A percentile compares a stretch with the other conserved stretches of the same genome.
Evolutionary conservation across 2,113 vertebrate genomes (phyloP).

Genomic region (Heterotilapia buettikoferi): DNA sequence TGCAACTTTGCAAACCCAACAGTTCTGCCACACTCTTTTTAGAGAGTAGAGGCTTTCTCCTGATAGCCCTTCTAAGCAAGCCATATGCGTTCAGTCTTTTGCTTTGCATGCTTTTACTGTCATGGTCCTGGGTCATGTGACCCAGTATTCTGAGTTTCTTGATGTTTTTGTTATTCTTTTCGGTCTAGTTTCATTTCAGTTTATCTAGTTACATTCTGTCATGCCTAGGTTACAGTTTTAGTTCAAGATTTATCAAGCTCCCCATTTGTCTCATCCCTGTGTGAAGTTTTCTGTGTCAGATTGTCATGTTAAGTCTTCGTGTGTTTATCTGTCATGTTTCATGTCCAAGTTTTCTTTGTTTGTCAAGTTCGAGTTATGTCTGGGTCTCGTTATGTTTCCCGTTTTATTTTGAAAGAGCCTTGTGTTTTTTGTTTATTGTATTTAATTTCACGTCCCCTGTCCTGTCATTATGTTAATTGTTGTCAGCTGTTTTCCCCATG

Average conservation of each 20-base stretch:
- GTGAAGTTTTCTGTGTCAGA: not conserved
- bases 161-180: not conserved
- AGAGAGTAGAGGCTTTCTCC: not conserved
- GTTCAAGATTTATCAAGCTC: not conserved
- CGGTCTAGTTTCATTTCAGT: not conserved
- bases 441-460: not conserved
- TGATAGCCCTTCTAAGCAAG: accelerated
- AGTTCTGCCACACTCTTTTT: not conserved
- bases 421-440: not conserved
- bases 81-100: not conserved
- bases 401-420: not conserved
- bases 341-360: not conserved
- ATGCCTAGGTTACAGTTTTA: accelerated
- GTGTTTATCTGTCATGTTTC: not conserved
- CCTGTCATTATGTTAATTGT: not conserved
- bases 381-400: accelerated
- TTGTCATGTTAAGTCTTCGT: accelerated
- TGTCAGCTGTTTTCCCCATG: not conserved
- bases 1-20: not conserved
- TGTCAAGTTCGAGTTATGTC: accelerated
- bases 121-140: not conserved
- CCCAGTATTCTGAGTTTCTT: not conserved
- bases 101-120: not conserved
- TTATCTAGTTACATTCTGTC: not conserved
- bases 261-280: accelerated